Conservation (phyloP, 2,888 invertebrate species). For the Trissolcus japonicus region DNA sequence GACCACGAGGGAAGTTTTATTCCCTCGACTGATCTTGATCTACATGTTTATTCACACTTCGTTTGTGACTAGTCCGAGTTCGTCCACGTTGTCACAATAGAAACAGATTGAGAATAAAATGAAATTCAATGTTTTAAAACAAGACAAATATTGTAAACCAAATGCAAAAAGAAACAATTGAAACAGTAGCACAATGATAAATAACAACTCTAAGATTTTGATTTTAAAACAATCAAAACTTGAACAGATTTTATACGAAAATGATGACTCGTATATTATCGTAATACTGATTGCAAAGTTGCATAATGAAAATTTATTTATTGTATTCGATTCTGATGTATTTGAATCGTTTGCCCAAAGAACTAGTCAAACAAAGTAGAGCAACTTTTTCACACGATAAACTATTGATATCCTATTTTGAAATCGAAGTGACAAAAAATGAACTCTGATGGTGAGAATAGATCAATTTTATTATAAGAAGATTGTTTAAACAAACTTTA, state of each 20-base stretch:
- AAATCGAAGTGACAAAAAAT: slow-evolving; percentile 17
- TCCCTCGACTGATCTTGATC: slow-evolving; percentile 7
- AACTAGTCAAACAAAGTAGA: slow-evolving; percentile 44
- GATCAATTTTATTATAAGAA: neutral
- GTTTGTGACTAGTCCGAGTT: slow-evolving; percentile 41
- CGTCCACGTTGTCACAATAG: slow-evolving; percentile 19
- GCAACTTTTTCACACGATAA: slow-evolving; percentile 29
- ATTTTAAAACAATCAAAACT: neutral
- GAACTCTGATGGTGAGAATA: neutral
- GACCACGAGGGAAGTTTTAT: neutral
- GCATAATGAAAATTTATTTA: slow-evolving; percentile 19
- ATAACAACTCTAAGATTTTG: neutral
- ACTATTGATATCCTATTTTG: slow-evolving; percentile 24
- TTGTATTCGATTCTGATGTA: slow-evolving; percentile 16
- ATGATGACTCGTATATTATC: neutral
- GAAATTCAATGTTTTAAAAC: neutral
- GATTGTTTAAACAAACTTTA: neutral
- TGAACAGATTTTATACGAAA: neutral
- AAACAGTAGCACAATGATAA: neutral
- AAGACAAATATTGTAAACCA: neutral
- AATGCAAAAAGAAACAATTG: neutral
- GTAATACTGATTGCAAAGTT: neutral
- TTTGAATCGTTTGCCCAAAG: slow-evolving; percentile 25
- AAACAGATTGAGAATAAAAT: neutral
- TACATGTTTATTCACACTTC: slow-evolving; percentile 31